Percentiles rank a stretch among this genome's conserved stretches.
Conservation (phyloP, 1,140 invertebrate species). For the Drosophila grimshawi region DNA sequence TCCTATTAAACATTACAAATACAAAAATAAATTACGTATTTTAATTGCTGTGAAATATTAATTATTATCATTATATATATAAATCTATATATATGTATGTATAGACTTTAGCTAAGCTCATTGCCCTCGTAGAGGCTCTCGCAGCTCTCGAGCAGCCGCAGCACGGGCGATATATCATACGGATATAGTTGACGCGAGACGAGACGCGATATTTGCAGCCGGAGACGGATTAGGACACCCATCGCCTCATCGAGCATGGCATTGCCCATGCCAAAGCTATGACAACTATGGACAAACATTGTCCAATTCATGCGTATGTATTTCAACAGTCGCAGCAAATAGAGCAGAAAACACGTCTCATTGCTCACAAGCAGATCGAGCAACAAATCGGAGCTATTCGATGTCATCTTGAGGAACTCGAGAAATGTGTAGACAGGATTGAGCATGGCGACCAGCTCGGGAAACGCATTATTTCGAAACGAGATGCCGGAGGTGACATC, state of each 20-base stretch:
- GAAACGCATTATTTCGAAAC: conserved; percentile 91
- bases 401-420: conserved; percentile 92
- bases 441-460: conserved; percentile 91
- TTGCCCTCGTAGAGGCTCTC: conserved; percentile 94
- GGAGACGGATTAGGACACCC: conserved; percentile 91
- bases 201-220: conserved; percentile 92
- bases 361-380: conserved; percentile 95
- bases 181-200: conserved; percentile 93
- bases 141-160: conserved; percentile 92
- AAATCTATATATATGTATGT: conserved; percentile 24
- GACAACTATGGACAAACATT: conserved; percentile 92
- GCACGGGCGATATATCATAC: conserved; percentile 95
- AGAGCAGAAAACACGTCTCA: conserved; percentile 95
- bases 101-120: conserved; percentile 86
- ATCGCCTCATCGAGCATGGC: conserved; percentile 92
- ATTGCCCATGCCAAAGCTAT: conserved; percentile 85
- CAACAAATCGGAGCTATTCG: conserved; percentile 92
- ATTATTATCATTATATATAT: conserved; percentile 9
- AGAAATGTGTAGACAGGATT: conserved; percentile 93
- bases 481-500: conserved; percentile 94
- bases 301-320: conserved; percentile 93
- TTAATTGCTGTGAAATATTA: conserved; percentile 61
- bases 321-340: conserved; percentile 93
- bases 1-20: conserved; percentile 69
- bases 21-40: conserved; percentile 82